Evolutionary conservation across 2,113 vertebrate species (phyloP).

Genomic region (Microcebus jonahi): DNA sequence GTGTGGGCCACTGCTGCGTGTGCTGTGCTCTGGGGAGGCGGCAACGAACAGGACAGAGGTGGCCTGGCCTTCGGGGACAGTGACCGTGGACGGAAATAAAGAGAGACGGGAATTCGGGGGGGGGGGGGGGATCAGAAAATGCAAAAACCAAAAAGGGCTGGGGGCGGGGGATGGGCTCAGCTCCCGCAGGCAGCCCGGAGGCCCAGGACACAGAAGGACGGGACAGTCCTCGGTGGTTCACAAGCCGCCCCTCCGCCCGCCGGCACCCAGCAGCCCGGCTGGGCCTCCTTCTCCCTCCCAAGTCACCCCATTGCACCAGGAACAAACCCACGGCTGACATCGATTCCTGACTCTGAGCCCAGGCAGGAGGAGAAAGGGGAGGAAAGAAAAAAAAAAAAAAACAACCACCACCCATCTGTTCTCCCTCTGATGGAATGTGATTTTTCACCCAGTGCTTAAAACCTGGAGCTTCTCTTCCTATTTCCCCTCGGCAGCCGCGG

Average conservation of each 20-base stretch:
- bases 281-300: not conserved
- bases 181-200: no score
- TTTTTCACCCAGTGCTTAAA: constrained; percentile 51
- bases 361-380: not conserved
- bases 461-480: not conserved
- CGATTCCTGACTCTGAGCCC: constrained; percentile 15
- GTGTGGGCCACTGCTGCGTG: not conserved
- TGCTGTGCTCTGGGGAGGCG: fast-evolving
- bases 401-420: constrained; percentile 55
- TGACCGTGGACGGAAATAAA: not conserved
- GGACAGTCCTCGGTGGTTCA: not conserved
- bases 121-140: not conserved
- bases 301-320: not conserved
- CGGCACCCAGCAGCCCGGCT: no score
- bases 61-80: not conserved
- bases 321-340: constrained; percentile 1
- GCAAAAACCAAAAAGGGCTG: not conserved
- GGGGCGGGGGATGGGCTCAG: not conserved
- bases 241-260: no score
- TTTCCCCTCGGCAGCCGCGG: constrained; percentile 27
- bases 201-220: not conserved
- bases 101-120: not conserved
- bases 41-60: not conserved
- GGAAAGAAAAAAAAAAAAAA: not conserved
- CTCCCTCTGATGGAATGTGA: constrained; percentile 24